phyloP scores from a whole-genome alignment of 2,888 invertebrate genomes.

The Nowickia ferox region DNA sequence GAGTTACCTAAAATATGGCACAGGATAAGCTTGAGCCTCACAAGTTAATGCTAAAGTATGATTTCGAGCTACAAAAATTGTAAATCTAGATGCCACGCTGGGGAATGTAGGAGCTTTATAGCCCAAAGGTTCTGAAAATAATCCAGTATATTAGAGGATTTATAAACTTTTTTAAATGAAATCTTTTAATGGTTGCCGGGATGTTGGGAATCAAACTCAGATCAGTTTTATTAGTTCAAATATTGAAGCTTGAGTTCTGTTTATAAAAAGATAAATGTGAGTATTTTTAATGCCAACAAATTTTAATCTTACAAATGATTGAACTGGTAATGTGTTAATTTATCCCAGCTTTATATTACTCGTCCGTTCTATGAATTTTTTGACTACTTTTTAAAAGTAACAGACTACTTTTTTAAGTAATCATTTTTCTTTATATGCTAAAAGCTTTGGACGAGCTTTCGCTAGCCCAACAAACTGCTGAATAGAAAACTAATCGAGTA shows the following conservation, averaged over 20 bases:
- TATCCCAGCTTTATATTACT: too few relatives aligned
- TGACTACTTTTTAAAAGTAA: neutral
- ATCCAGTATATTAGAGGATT: neutral
- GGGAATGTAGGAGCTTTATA: constrained; percentile 87
- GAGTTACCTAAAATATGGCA: constrained; percentile 86
- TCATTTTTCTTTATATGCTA: too few relatives aligned
- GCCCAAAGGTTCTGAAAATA: constrained; percentile 85
- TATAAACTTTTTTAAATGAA: constrained; percentile 1
- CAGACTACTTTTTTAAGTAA: neutral
- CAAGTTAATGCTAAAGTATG: constrained; percentile 86
- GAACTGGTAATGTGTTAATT: too few relatives aligned
- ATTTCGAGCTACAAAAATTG: constrained; percentile 84
- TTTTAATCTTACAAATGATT: too few relatives aligned
- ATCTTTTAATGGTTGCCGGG: constrained; percentile 8
- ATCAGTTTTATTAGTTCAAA: too few relatives aligned
- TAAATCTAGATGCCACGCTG: constrained; percentile 87
- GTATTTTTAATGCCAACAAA: too few relatives aligned
- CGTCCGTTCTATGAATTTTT: too few relatives aligned
- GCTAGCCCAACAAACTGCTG: too few relatives aligned
- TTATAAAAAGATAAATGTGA: too few relatives aligned
- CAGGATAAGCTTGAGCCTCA: constrained; percentile 88
- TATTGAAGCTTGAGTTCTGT: too few relatives aligned
- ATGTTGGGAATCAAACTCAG: neutral
- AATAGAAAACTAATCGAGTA: too few relatives aligned
- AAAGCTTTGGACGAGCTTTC: too few relatives aligned